Evolutionary conservation across 2,888 invertebrate species (phyloP).

Genomic region (Synanthedon myopaeformis): DNA sequence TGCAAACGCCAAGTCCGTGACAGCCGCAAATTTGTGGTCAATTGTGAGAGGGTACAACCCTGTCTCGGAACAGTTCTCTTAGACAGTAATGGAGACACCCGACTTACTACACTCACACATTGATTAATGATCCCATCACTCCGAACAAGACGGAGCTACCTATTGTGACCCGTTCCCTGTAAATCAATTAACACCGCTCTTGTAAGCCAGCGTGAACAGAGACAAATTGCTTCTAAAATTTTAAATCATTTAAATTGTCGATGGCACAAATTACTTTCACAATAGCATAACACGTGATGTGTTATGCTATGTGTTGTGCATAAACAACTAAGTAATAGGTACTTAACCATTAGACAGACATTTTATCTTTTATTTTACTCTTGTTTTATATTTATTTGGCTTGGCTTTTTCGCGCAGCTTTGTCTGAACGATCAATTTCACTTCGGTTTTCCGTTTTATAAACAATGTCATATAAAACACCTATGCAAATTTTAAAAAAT

Average conservation of each 20-base stretch:
- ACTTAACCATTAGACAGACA: too few species aligned
- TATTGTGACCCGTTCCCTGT: background rate
- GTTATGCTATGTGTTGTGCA: too few species aligned
- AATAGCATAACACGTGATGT: too few species aligned
- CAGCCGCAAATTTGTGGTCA: constrained; percentile 6
- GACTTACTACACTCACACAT: background rate
- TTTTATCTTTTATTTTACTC: too few species aligned
- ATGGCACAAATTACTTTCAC: too few species aligned
- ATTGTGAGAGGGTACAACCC: constrained; percentile 2
- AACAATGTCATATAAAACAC: too few species aligned
- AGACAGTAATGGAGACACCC: constrained; percentile 4
- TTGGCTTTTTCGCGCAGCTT: too few species aligned
- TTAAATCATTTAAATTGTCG: constrained; percentile 32
- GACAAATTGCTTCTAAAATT: constrained; percentile 17
- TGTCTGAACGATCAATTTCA: too few species aligned
- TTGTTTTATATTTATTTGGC: too few species aligned
- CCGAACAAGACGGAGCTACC: background rate
- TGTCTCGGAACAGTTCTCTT: background rate
- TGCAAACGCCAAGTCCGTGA: background rate
- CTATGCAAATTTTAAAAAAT: too few species aligned
- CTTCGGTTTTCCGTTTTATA: too few species aligned
- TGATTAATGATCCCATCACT: constrained; percentile 1
- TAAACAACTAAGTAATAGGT: too few species aligned
- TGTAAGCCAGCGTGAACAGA: background rate
- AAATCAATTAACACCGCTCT: background rate